These are phyloP conservation scores for Lithobates sylvaticus DNA, from an alignment of 2,797 vertebrate genomes.

Conservation along the genomic window DNA sequence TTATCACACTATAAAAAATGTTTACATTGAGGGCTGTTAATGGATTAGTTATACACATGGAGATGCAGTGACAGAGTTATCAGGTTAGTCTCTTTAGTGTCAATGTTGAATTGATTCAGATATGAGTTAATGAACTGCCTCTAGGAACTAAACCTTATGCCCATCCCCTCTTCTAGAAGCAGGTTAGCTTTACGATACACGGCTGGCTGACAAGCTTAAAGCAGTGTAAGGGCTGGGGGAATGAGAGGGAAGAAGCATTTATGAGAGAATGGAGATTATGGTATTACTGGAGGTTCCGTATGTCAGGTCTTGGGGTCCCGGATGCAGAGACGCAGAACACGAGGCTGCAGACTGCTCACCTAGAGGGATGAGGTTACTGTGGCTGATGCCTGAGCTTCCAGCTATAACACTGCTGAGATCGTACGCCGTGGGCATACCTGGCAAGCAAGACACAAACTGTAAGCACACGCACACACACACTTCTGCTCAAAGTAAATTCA, in stretches of 20 bases:
- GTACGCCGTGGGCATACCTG: slow-evolving; percentile 93
- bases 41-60: not conserved
- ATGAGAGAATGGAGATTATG: slow-evolving; percentile 53
- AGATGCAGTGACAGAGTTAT: too few relatives aligned
- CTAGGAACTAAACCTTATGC: too few relatives aligned
- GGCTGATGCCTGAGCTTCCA: slow-evolving; percentile 84
- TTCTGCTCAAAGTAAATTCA: too few relatives aligned
- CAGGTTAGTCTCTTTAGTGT: not conserved
- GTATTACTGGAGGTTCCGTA: slow-evolving; percentile 55
- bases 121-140: too few relatives aligned
- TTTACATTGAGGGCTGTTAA: not conserved
- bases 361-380: slow-evolving; percentile 96
- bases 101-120: not conserved
- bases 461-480: not conserved
- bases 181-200: too few relatives aligned
- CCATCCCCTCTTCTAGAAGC: too few relatives aligned
- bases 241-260: not conserved
- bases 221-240: not conserved
- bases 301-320: slow-evolving; percentile 59
- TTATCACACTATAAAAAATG: too few relatives aligned
- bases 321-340: slow-evolving; percentile 40
- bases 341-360: slow-evolving; percentile 76
- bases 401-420: slow-evolving; percentile 94
- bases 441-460: not conserved
- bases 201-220: too few relatives aligned